Evolutionary conservation across 2,797 vertebrate genomes (phyloP).

Genomic region (Danio choprae): DNA sequence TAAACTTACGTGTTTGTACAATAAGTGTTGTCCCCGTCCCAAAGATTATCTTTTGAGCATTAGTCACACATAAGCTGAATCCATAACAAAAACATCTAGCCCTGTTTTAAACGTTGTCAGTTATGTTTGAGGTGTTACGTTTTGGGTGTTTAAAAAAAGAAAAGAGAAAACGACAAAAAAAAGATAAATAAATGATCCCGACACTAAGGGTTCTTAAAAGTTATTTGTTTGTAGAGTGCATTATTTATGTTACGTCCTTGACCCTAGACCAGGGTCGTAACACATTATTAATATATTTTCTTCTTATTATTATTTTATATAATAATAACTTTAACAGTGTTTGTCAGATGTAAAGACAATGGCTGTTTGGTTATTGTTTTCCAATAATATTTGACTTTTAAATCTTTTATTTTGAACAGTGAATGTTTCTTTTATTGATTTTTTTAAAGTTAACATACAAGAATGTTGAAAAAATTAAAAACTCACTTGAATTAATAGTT

Average conservation of each 20-base stretch:
- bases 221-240: too few species aligned
- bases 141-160: too few species aligned
- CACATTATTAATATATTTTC: neutral
- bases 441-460: too few species aligned
- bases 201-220: too few species aligned
- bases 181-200: too few species aligned
- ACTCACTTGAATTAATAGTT: constrained; percentile 24
- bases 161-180: too few species aligned
- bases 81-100: constrained; percentile 12
- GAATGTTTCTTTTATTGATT: too few species aligned
- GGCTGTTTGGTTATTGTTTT: neutral
- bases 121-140: too few species aligned
- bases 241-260: too few species aligned
- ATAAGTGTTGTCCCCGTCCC: constrained; percentile 18
- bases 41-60: constrained; percentile 14
- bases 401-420: neutral
- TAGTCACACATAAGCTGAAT: constrained; percentile 28
- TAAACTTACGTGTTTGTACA: constrained; percentile 22
- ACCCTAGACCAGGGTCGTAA: too few species aligned
- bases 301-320: neutral
- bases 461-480: neutral
- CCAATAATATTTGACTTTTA: neutral
- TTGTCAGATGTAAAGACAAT: neutral
- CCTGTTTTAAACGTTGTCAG: neutral
- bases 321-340: neutral